These are phyloP conservation scores for Crambe crambe DNA, from an alignment of 37 sponge, comb jelly and placozoan species.

Conservation along the genomic window DNA sequence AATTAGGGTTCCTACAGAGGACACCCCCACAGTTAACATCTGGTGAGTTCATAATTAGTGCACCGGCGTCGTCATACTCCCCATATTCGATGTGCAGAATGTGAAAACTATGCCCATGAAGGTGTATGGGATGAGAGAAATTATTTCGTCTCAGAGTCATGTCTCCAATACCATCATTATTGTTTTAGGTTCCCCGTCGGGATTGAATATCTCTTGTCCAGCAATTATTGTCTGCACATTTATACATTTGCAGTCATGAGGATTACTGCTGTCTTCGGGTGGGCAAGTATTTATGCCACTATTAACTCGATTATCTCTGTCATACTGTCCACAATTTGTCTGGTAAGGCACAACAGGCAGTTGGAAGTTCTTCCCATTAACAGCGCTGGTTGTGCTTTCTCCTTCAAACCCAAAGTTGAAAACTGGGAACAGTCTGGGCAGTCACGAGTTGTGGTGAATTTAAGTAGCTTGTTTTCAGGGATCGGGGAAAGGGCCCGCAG, in stretches of 20 bases:
- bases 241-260: too few relatives aligned
- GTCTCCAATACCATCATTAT: conserved; percentile 5
- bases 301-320: not conserved
- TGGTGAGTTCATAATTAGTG: not conserved
- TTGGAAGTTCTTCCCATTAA: conserved; percentile 39
- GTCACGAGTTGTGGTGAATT: not conserved
- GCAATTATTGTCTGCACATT: not conserved
- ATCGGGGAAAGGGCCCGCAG: conserved; percentile 14
- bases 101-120: conserved; percentile 76
- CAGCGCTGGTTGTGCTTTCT: conserved; percentile 8
- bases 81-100: conserved; percentile 72
- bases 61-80: conserved; percentile 11
- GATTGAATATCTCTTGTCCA: not conserved
- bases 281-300: not conserved
- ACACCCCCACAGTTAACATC: conserved; percentile 33
- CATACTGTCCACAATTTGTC: not conserved
- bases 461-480: not conserved
- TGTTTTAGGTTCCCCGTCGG: not conserved
- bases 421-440: too few relatives aligned
- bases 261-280: not conserved
- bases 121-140: conserved; percentile 67
- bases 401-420: conserved; percentile 61
- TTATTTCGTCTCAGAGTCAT: not conserved
- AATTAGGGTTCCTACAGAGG: conserved; percentile 7
- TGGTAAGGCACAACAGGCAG: conserved; percentile 32